These are phyloP conservation scores for Heliconius nattereri DNA, from an alignment of 1,140 invertebrate species.

Conservation along the genomic window DNA sequence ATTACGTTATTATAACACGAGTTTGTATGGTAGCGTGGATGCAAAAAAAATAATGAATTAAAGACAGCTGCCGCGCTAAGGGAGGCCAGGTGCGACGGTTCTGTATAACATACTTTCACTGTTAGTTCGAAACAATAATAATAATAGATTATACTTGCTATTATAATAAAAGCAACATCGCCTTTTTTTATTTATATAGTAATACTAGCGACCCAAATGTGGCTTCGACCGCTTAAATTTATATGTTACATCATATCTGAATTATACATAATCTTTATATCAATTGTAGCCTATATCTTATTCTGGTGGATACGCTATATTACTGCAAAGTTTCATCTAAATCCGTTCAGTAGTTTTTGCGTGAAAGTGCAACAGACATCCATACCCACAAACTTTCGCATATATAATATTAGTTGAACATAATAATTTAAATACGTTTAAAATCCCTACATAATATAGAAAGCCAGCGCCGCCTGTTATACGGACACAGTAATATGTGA, in stretches of 20 bases:
- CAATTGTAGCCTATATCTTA: no score
- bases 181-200: background rate
- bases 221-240: no score
- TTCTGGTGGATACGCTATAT: no score
- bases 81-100: slow-evolving; percentile 21
- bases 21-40: slow-evolving; percentile 14
- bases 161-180: background rate
- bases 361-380: no score
- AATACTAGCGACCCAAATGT: background rate
- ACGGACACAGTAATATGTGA: slow-evolving; percentile 10
- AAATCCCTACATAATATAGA: background rate
- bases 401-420: no score
- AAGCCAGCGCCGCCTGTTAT: background rate
- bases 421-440: background rate
- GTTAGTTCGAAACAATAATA: background rate
- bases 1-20: slow-evolving; percentile 23
- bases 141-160: background rate
- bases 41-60: slow-evolving; percentile 21
- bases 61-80: slow-evolving; percentile 19
- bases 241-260: no score
- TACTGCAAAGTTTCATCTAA: no score
- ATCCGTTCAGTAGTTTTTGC: no score
- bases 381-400: no score
- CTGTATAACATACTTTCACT: slow-evolving; percentile 7
- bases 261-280: no score